Base-by-base conservation (phyloP, 2,797 vertebrate genomes). In the Lutra lutra region DNA sequence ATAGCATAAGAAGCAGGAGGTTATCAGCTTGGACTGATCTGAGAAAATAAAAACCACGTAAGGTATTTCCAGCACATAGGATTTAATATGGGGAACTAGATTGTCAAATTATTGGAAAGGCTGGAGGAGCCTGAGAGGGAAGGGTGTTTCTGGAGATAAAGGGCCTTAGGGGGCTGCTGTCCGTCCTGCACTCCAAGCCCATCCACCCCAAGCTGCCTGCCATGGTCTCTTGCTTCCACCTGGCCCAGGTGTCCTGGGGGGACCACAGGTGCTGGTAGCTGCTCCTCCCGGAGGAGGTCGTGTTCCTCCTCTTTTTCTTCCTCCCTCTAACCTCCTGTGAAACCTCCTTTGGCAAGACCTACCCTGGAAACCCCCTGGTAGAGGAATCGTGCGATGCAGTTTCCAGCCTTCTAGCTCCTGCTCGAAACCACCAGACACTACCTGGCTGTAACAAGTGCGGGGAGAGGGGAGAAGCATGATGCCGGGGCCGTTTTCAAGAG, bases 321-420 rank as follows among this genome's bases (percentile, higher is more conserved):
- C 13, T 21, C 13, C 0, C 1, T 40, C 40, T 58, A 7, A 32
- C 51, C 58, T 93, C n/a, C 3, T 0, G 0, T 25, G 77, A 87
- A 15, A 75, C 38, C 13, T 73, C 32, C 73, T 35, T 29, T 14
- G 56, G 21, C 60, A 56, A 43, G 75, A 43, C 14, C 5, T 54
- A 7, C 1, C 3, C 64, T 87, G 20, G 58, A 88, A 46, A 75
- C 58, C 35, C 51, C 23, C 48, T 23, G 29, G 46, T 54, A 40
- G 38, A 60, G 48, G 35, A 54, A 17, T 12, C 27, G 20, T 23
- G 43, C 66, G 40, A n/a, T 32, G 15, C 6, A 25, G 38, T 54
- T 77, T 78, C 29, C 15, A 66, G 75, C 25, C 70, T 68, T 72
- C 68, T 23, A 70, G 51, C 9, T 23, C 27, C 35, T 18, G 66